phyloP scores from a whole-genome alignment of 2,888 invertebrate genomes.

The Protodeltote pygarga region DNA sequence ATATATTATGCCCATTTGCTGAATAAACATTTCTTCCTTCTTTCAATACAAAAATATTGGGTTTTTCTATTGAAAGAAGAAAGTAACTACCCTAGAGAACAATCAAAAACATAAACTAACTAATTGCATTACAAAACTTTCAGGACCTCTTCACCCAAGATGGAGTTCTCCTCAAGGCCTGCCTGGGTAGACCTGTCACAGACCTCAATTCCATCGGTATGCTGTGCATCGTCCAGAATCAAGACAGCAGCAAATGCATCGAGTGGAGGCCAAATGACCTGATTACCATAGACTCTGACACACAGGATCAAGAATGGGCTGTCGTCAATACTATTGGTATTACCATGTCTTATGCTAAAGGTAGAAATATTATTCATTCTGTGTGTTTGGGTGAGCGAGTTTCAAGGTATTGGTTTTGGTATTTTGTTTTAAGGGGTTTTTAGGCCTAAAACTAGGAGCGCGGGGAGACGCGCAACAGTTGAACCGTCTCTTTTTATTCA shows the following conservation, averaged over 20 bases:
- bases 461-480: too few species aligned
- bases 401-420: not conserved
- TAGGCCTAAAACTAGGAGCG: not conserved
- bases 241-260: conserved; percentile 88
- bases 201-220: conserved; percentile 90
- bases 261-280: conserved; percentile 95
- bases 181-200: conserved; percentile 87
- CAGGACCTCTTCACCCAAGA: conserved; percentile 93
- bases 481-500: too few species aligned
- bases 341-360: conserved; percentile 48
- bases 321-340: conserved; percentile 91
- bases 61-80: not conserved
- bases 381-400: not conserved
- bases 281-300: conserved; percentile 91
- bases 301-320: conserved; percentile 94
- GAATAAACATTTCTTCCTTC: too few species aligned
- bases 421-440: not conserved
- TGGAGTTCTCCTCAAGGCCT: conserved; percentile 91
- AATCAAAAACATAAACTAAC: not conserved
- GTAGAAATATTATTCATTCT: conserved; percentile 24
- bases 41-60: too few species aligned
- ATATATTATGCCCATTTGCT: too few species aligned
- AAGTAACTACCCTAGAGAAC: not conserved
- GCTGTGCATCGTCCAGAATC: conserved; percentile 89
- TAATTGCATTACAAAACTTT: conserved; percentile 29